Percentiles rank a stretch among this genome's conserved stretches.
Conservation (phyloP, 2,113 vertebrate genomes). For the Amphiprion percula region DNA sequence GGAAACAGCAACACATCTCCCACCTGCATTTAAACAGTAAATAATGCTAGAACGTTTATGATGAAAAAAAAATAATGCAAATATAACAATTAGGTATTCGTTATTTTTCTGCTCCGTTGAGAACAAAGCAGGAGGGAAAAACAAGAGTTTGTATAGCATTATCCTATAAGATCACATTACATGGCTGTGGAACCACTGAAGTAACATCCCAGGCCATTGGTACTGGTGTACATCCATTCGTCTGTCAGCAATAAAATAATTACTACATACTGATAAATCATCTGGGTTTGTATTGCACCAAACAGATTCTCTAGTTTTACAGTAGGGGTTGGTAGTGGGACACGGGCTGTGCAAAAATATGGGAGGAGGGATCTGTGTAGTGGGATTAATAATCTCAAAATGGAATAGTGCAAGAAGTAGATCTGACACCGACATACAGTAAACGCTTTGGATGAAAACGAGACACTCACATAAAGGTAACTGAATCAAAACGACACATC, state of each 20-base stretch:
- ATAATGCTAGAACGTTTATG: constrained; percentile 55
- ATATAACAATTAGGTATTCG: constrained; percentile 7
- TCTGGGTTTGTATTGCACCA: constrained; percentile 82
- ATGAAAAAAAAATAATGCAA: constrained; percentile 51
- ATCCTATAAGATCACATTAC: constrained; percentile 58
- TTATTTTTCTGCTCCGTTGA: constrained; percentile 36
- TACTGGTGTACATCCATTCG: constrained; percentile 76
- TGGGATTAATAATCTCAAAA: constrained; percentile 76
- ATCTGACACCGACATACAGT: constrained; percentile 56
- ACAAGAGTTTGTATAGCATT: constrained; percentile 13
- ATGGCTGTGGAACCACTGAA: constrained; percentile 55
- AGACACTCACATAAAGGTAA: constrained; percentile 29
- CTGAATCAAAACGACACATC: constrained; percentile 28
- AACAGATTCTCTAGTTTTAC: constrained; percentile 73
- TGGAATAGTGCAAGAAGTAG: constrained; percentile 80
- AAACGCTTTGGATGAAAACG: constrained; percentile 70
- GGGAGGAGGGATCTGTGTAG: constrained; percentile 56
- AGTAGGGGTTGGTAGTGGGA: constrained; percentile 67
- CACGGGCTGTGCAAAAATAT: constrained; percentile 76
- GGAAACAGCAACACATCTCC: constrained; percentile 36
- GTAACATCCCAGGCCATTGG: constrained; percentile 62
- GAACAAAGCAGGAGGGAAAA: constrained; percentile 38
- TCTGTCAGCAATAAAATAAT: constrained; percentile 79
- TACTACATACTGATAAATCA: constrained; percentile 71
- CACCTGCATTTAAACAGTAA: constrained; percentile 52